These are phyloP conservation scores for Vidua chalybeata DNA, from an alignment of 2,113 vertebrate species.

Conservation along the genomic window DNA sequence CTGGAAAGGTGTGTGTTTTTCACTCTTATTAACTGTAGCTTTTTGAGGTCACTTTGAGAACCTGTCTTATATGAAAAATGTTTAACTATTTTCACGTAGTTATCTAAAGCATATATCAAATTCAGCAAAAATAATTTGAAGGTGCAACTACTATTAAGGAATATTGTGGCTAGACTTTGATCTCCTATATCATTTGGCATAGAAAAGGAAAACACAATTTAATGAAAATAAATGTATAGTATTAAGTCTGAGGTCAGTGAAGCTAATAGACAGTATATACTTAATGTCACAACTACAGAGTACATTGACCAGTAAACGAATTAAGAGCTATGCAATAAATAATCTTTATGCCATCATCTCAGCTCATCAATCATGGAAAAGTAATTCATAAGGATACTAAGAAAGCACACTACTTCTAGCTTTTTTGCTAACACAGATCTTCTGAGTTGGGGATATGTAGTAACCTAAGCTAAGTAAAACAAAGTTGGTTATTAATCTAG, in stretches of 20 bases:
- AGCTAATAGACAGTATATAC: not conserved
- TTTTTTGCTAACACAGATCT: not conserved
- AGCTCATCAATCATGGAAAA: not conserved
- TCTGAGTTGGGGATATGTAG: not conserved
- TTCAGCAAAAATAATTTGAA: conserved; percentile 20
- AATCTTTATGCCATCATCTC: not conserved
- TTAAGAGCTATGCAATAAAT: not conserved
- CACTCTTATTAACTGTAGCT: not conserved
- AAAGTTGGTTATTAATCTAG: not conserved
- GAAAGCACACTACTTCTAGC: not conserved
- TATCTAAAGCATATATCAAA: conserved; percentile 13
- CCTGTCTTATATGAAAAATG: conserved; percentile 4
- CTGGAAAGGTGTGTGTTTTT: not conserved
- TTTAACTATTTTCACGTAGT: conserved; percentile 13
- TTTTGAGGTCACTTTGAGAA: conserved; percentile 7
- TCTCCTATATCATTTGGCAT: not conserved
- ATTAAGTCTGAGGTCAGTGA: conserved; percentile 36
- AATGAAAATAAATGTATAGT: conserved; percentile 40
- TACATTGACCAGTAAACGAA: not conserved
- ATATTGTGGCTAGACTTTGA: not conserved
- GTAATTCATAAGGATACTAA: not conserved
- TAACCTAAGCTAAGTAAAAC: not conserved
- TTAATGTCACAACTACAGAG: not conserved
- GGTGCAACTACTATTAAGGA: not conserved
- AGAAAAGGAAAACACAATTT: conserved; percentile 19